Conservation (phyloP, 2,888 invertebrate genomes). For the Aspidapion aeneum region DNA sequence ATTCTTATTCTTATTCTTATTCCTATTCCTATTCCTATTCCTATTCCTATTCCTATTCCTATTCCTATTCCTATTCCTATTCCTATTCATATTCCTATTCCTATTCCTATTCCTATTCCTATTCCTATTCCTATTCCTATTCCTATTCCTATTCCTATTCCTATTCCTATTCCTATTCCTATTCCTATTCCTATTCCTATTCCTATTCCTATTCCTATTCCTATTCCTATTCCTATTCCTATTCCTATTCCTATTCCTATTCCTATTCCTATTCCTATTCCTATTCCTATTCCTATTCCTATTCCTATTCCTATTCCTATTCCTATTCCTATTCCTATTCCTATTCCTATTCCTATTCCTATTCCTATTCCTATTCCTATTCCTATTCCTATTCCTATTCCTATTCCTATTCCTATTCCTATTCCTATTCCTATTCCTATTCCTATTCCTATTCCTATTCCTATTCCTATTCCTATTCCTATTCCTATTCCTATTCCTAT, state of each 20-base stretch:
- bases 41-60: not conserved
- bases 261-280: not conserved
- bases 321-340: not conserved
- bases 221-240: not conserved
- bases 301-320: not conserved
- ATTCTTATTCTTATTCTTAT: not conserved
- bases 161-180: not conserved
- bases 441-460: not conserved
- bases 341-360: not conserved
- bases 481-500: not conserved
- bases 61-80: not conserved
- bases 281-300: not conserved
- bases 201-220: not conserved
- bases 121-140: not conserved
- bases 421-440: not conserved
- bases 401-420: not conserved
- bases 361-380: not conserved
- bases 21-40: not conserved
- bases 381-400: not conserved
- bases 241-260: not conserved
- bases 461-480: not conserved
- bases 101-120: not conserved
- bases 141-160: not conserved
- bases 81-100: not conserved
- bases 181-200: not conserved